Base-by-base conservation (phyloP, 2,113 vertebrate genomes). In the Phrynocephalus versicolor region DNA sequence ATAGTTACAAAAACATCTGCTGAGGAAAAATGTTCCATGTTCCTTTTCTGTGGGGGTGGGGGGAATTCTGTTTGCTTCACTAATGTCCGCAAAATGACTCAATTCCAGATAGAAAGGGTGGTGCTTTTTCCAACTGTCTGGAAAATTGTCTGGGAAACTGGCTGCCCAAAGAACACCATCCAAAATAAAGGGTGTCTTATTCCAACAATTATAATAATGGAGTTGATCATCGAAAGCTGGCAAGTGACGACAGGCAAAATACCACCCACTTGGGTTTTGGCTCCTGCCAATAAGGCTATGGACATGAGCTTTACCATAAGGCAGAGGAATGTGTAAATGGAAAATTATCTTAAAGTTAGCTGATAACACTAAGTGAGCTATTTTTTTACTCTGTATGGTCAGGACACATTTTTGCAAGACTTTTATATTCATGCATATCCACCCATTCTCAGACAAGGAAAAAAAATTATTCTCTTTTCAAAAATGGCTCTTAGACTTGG, bases 371-470 rank as follows among this genome's bases (percentile, higher is more conserved):
- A 57, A 27, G 27, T 41, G 85, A 88, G 87, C 70, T 58, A 89
- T 84, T 84, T 33, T 57, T 0, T 21, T 64, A 67, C 27, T 91
- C 91, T 89, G 87, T 33, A 35, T 41, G 72, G 88, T 84, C 51
- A 64, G 80, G 81, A 87, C 25, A 91, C 69, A 85, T 60, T 41
- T 86, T 91, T 67, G 60, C 71, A 33, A 18, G 76, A 19, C 79
- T 82, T 73, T 41, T 89, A 51, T 83, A 89, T 78, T 57, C 19
- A 74, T 83, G 72, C 81, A 81, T 79, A n/a, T 81, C 92, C 70
- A 71, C 85, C 89, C 55, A 57, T 80, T 91, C 80, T 89, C 84
- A 88, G 89, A 81, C 89, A 91, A 87, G 82, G 94, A 93, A 81
- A 83, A 81, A 89, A 93, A 83, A 30, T 81, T 89, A 87, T 92